Conservation (phyloP, 2,113 vertebrate genomes). For the Apistogramma diplotaenia region DNA sequence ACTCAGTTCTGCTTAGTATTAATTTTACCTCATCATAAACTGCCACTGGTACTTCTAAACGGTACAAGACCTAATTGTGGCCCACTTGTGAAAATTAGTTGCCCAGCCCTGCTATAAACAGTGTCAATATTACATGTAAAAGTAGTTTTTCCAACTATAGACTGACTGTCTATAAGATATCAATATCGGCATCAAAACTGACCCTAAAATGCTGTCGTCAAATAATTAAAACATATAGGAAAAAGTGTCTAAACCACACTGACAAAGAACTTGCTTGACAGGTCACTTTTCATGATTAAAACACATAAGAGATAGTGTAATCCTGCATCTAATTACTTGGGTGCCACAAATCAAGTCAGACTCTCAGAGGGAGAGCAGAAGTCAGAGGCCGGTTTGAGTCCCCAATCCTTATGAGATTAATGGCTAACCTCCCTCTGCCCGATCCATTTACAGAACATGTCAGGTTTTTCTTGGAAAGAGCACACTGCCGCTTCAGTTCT, state of each 20-base stretch:
- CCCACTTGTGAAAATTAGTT: neutral
- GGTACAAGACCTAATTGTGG: neutral
- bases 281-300: neutral
- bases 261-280: neutral
- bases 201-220: neutral
- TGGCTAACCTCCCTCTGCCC: conserved; percentile 61
- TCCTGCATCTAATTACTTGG: conserved; percentile 40
- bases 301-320: neutral
- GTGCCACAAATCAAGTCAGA: conserved; percentile 43
- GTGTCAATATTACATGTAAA: neutral
- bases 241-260: neutral
- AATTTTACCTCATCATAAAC: neutral
- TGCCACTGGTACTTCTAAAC: neutral
- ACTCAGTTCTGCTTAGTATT: neutral
- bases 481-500: conserved; percentile 68
- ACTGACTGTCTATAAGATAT: neutral
- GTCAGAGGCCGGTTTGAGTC: conserved; percentile 46
- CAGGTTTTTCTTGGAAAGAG: conserved; percentile 53
- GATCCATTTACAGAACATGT: conserved; percentile 59
- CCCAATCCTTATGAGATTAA: conserved; percentile 65
- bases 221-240: too few species aligned
- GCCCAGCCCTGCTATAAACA: neutral
- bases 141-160: neutral
- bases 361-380: conserved; percentile 31
- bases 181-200: neutral